Evolutionary conservation across 2,797 vertebrate species (phyloP), one percentile per base, ranked within the genome.

Genomic region (Psittacula derbiana): DNA sequence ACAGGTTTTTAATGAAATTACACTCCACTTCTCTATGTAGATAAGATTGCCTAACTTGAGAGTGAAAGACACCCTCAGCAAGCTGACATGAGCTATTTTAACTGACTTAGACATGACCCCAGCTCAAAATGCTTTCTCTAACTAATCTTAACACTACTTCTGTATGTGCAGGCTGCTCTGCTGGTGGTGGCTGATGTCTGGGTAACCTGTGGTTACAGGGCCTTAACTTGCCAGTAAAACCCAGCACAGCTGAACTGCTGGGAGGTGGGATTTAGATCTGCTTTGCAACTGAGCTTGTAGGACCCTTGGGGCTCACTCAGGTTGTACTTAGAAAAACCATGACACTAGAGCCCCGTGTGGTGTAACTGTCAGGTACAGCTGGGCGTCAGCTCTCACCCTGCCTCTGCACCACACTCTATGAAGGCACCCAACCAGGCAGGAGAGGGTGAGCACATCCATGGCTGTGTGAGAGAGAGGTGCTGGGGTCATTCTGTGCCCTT

Each of bases 371-470:
- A 55, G 1, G 17, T 19, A 4, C 16, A 25, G 62, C 4, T 25
- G 2, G 1, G 30, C 5, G 67, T 11, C 24, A 7, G 62, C 8
- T 4, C 64, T 8, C 33, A 15, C 21, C n/a, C n/a, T 9, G 30
- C 31, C 47, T 25, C 43, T 70, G 66, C 62, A 23, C 58, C 49
- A 9, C 25, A 1, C 8, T 18, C 4, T 49, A 11, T 0, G 0
- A 1, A 16, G 28, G 50, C 58, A 8, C n/a, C 53, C 11, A 5
- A 1, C 3, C 46, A 16, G 67, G 10, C 0, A 1, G 60, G 28
- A 85, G 20, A 80, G 28, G 23, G n/a, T 2, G 10, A 52, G 9
- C 0, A 4, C 10, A 12, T 1, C 65, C 15, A 1, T 0, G 0
- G 53, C 53, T 25, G 28, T 0, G 1, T 3, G 4, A 2, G 6